Percentiles rank a stretch among this genome's conserved stretches.
Conservation (phyloP, 2,888 invertebrate species). For the Dugesia japonica region DNA sequence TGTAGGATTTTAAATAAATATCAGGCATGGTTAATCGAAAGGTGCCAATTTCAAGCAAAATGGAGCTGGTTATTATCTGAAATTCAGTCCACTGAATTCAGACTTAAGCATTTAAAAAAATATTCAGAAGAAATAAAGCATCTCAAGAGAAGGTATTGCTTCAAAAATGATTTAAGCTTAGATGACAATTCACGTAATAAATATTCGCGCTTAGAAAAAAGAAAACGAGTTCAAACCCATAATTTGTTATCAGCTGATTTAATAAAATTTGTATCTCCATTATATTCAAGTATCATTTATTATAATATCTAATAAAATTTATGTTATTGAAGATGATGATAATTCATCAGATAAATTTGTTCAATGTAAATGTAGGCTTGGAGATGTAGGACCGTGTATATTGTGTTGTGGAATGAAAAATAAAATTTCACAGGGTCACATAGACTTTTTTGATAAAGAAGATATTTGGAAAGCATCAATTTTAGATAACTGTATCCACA, state of each 20-base stretch:
- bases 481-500: neutral
- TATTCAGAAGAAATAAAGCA: neutral
- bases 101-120: neutral
- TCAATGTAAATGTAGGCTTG: neutral
- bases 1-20: neutral
- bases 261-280: neutral
- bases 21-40: neutral
- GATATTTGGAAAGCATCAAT: neutral
- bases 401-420: neutral
- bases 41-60: neutral
- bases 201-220: neutral
- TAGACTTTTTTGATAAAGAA: neutral
- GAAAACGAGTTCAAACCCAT: neutral
- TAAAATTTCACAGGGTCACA: neutral
- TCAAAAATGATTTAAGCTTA: neutral
- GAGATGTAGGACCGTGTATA: neutral
- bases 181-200: neutral
- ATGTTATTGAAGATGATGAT: neutral
- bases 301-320: neutral
- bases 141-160: neutral
- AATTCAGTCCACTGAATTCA: neutral
- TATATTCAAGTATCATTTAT: neutral
- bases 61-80: neutral
- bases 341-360: neutral
- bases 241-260: neutral